Conservation (phyloP, 2,888 invertebrate genomes). For the Balanococcus diminutus region DNA sequence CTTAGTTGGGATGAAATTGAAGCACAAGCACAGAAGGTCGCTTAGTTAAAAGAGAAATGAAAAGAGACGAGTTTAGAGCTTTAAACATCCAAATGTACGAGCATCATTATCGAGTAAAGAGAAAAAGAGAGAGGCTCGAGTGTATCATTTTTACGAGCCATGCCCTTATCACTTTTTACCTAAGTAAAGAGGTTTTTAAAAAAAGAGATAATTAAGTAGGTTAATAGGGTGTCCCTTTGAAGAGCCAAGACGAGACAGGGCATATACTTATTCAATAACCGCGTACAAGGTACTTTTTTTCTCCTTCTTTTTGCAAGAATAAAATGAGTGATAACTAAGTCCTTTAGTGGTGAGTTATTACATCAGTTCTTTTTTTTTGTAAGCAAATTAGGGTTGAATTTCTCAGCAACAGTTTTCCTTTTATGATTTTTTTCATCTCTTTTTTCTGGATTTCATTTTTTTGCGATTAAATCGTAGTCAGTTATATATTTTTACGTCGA, state of each 20-base stretch:
- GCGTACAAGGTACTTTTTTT: neutral
- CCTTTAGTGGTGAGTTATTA: neutral
- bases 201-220: constrained; percentile 44
- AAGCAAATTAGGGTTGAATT: constrained; percentile 30
- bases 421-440: neutral
- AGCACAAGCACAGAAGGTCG: neutral
- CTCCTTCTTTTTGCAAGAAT: neutral
- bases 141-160: constrained; percentile 30
- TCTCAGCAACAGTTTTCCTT: constrained; percentile 30
- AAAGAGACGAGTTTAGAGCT: neutral
- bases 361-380: neutral
- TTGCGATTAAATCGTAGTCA: neutral
- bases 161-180: constrained; percentile 24
- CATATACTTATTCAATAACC: neutral
- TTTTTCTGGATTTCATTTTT: neutral
- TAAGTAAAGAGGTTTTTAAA: neutral
- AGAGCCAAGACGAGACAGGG: neutral
- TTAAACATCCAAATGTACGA: constrained; percentile 31
- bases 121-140: neutral
- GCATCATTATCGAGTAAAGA: constrained; percentile 13
- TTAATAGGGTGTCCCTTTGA: constrained; percentile 41
- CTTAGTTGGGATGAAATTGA: neutral
- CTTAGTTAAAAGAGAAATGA: neutral
- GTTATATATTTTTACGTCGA: neutral
- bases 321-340: constrained; percentile 11